These are phyloP conservation scores for Drosophila macrospina DNA, from an alignment of 2,888 invertebrate genomes.

Conservation along the genomic window DNA sequence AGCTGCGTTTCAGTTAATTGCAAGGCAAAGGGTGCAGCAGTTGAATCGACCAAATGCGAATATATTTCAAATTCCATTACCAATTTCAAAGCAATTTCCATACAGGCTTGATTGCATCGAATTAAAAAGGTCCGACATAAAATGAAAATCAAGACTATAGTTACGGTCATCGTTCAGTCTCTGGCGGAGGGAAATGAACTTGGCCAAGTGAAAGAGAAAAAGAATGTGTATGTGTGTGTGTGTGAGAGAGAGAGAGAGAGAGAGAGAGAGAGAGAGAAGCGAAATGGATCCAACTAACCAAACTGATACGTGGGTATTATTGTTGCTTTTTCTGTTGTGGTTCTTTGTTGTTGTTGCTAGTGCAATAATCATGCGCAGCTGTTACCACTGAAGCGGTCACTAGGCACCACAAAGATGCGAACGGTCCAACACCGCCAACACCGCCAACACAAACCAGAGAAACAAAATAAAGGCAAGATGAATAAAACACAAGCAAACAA, in stretches of 20 bases:
- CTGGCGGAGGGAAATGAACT: constrained; percentile 24
- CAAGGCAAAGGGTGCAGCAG: constrained; percentile 47
- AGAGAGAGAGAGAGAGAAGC: constrained; percentile 17
- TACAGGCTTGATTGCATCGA: constrained; percentile 75
- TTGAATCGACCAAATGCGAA: constrained; percentile 54
- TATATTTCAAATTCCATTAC: constrained; percentile 65
- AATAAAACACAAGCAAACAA: constrained; percentile 6
- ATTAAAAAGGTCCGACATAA: constrained; percentile 68
- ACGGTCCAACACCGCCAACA: constrained; percentile 12
- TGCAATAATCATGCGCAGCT: constrained; percentile 64
- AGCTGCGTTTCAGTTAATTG: constrained; percentile 51
- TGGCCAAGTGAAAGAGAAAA: constrained; percentile 16
- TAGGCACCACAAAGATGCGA: constrained; percentile 16
- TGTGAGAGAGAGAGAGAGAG: constrained; percentile 27
- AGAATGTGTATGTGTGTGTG: constrained; percentile 16
- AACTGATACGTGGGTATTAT: constrained; percentile 31
- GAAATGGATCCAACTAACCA: constrained; percentile 40
- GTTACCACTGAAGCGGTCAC: constrained; percentile 43
- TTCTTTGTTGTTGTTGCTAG: constrained; percentile 18
- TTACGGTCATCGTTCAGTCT: constrained; percentile 34
- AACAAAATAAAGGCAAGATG: background rate
- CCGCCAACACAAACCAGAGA: constrained; percentile 1
- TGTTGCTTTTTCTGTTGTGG: constrained; percentile 15
- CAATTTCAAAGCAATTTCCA: constrained; percentile 77
- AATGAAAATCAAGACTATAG: constrained; percentile 61